Percentiles rank a stretch among this genome's conserved stretches.
Conservation (phyloP, 2,888 invertebrate species). For the Corbicula japonica region DNA sequence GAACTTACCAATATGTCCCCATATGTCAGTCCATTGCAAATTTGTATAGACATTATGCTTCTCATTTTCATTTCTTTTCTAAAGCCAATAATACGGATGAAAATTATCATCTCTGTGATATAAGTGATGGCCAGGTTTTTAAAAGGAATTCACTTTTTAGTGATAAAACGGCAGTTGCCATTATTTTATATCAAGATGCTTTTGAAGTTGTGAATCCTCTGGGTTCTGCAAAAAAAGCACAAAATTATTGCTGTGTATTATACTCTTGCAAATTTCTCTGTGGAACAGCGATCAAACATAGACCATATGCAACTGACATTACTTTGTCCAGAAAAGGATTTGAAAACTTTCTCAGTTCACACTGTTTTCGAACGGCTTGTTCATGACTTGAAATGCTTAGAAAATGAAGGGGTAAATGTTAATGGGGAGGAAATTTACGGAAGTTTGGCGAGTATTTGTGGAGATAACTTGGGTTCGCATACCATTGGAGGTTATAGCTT, state of each 20-base stretch:
- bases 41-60: slow-evolving; percentile 14
- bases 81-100: too few relatives aligned
- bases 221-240: slow-evolving; percentile 55
- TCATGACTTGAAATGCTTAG: slow-evolving; percentile 32
- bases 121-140: slow-evolving; percentile 35
- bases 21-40: slow-evolving; percentile 16
- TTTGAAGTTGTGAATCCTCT: slow-evolving; percentile 62
- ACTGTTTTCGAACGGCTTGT: slow-evolving; percentile 19
- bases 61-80: slow-evolving; percentile 6
- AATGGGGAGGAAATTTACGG: too few relatives aligned
- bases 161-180: slow-evolving; percentile 1
- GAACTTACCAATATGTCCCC: slow-evolving; percentile 42
- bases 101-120: slow-evolving; percentile 20
- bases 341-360: slow-evolving; percentile 34
- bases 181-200: slow-evolving; percentile 58
- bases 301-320: slow-evolving; percentile 58
- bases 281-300: slow-evolving; percentile 33
- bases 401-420: too few relatives aligned
- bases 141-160: slow-evolving; percentile 21
- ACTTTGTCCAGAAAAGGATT: slow-evolving; percentile 41
- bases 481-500: slow-evolving; percentile 49
- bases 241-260: slow-evolving; percentile 55
- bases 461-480: slow-evolving; percentile 48
- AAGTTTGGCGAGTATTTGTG: slow-evolving; percentile 20
- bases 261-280: slow-evolving; percentile 42